phyloP scores from a whole-genome alignment of 2,113 vertebrate species.

The Lipophrys pholis region DNA sequence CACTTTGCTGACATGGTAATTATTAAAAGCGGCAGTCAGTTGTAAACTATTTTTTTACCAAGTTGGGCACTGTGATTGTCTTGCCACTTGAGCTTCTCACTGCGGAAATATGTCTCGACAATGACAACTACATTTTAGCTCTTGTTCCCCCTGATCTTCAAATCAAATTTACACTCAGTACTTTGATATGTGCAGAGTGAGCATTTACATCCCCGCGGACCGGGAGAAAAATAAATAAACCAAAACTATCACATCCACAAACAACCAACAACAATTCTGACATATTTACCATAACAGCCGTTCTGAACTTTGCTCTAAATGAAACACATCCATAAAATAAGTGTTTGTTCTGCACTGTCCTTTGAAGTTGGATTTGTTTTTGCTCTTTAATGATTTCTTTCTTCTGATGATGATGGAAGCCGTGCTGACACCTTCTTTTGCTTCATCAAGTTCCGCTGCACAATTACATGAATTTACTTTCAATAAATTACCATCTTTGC shows the following conservation, averaged over 20 bases:
- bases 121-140: slow-evolving; percentile 77
- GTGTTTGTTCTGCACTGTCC: slow-evolving; percentile 81
- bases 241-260: slow-evolving; percentile 77
- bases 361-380: slow-evolving; percentile 85
- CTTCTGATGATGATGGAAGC: slow-evolving; percentile 90
- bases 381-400: slow-evolving; percentile 85
- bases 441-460: slow-evolving; percentile 93
- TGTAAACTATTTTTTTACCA: slow-evolving; percentile 67
- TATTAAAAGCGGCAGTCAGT: slow-evolving; percentile 49
- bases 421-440: slow-evolving; percentile 94
- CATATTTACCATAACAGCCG: slow-evolving; percentile 81
- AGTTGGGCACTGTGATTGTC: slow-evolving; percentile 54
- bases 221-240: slow-evolving; percentile 77
- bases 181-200: slow-evolving; percentile 81
- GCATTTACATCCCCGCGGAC: slow-evolving; percentile 80
- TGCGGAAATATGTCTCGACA: slow-evolving; percentile 68
- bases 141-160: slow-evolving; percentile 78
- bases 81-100: slow-evolving; percentile 61
- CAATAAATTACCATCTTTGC: slow-evolving; percentile 98
- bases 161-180: slow-evolving; percentile 78
- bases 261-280: slow-evolving; percentile 81
- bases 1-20: slow-evolving; percentile 57
- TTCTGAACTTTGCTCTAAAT: slow-evolving; percentile 81
- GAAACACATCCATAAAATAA: slow-evolving; percentile 85
- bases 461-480: slow-evolving; percentile 97